Conservation (phyloP, 2,113 vertebrate species). For the Oenanthe melanoleuca region DNA sequence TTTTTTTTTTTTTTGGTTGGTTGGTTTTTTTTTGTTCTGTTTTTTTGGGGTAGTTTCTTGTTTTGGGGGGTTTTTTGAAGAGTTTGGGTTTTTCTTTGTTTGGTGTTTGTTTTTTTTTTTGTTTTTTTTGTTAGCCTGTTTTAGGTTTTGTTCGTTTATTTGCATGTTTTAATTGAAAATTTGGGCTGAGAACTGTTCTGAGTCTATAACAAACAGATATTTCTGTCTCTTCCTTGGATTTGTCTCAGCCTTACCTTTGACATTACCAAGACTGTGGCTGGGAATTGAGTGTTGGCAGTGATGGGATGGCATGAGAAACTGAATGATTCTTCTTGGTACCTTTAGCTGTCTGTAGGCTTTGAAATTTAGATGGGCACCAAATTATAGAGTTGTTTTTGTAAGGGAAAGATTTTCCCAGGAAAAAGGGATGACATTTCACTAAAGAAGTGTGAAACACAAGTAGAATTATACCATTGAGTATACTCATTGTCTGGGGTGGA, state of each 20-base stretch:
- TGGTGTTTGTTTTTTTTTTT: accelerated
- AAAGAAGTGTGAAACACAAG: not conserved
- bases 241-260: not conserved
- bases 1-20: accelerated
- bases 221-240: not conserved
- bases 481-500: not conserved
- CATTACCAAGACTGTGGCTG: not conserved
- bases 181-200: not conserved
- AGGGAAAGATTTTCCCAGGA: not conserved
- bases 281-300: not conserved
- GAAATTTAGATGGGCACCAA: not conserved
- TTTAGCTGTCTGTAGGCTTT: not conserved
- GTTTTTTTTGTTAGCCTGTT: not conserved
- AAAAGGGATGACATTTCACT: not conserved
- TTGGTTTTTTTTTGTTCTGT: not conserved
- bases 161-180: not conserved
- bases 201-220: not conserved
- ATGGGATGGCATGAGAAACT: not conserved
- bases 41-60: too few species aligned
- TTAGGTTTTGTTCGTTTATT: not conserved
- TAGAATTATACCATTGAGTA: not conserved
- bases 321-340: not conserved
- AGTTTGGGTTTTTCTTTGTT: not conserved
- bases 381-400: not conserved
- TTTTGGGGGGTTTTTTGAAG: not conserved